Evolutionary conservation across 2,797 vertebrate species (phyloP), one percentile per base, ranked within the genome.

Genomic region (Muscicapa comitata): DNA sequence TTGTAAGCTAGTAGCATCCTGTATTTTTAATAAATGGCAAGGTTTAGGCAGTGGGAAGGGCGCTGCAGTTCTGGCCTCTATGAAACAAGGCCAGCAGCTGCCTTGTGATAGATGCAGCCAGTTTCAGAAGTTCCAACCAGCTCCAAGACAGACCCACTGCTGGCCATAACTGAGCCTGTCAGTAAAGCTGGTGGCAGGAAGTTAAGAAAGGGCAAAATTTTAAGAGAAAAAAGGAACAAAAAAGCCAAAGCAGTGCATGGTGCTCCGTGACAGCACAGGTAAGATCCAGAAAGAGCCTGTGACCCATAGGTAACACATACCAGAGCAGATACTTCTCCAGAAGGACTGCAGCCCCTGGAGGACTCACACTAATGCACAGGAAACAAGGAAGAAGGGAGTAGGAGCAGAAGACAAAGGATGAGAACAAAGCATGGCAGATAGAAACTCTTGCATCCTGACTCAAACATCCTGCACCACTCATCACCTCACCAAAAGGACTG

Each of bases 11-110:
- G 12, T 11, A 40, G 26, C 42, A 59, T 40, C 29, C 21, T 62
- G 2, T 42, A n/a, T 63, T 43, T 28, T 9, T 11, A 19, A 43
- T 17, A 74, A 85, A 58, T 4, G 9, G 6, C 8, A n/a, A 47
- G 5, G 9, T 47, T 67, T 72, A 2, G 2, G 17, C 29, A 40
- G 38, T 8, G 10, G n/a, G 1, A 3, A 43, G 10, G 2, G 13
- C 0, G 0, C 24, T 82, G 18, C 28, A 61, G 54, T 28, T 29
- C 9, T 4, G 35, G 10, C 4, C 7, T 61, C 16, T 53, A 13
- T 61, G n/a, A 71, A 26, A 28, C 26, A 31, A 59, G 13, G 21
- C 8, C 33, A 58, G 35, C 40, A 89, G 33, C 24, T 51, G 24
- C 28, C 31, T 17, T 61, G 21, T 26, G 20, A 16, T 9, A 18